Evolutionary conservation across 23 tunicate species (phyloP).

Genomic region (Phallusia fumigata): DNA sequence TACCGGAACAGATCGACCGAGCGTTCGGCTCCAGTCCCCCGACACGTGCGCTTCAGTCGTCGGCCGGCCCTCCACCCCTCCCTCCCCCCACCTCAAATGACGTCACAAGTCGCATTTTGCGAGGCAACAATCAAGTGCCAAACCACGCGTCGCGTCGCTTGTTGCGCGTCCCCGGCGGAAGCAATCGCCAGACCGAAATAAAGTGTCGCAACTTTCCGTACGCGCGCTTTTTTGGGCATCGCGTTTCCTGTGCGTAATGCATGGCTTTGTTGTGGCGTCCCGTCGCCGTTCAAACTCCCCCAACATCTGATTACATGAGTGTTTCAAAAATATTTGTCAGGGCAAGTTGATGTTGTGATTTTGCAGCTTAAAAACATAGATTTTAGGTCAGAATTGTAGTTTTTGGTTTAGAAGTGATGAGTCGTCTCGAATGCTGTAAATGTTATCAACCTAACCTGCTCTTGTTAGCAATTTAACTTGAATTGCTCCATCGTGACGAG

Average conservation of each 20-base stretch:
- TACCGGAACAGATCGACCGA: neutral
- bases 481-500: no score
- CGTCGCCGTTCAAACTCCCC: no score
- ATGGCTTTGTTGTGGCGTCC: no score
- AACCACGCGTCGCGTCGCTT: neutral
- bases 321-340: no score
- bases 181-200: neutral
- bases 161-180: constrained; percentile 4
- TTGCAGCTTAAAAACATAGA: no score
- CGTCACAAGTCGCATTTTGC: neutral
- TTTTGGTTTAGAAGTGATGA: no score
- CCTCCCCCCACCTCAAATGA: neutral
- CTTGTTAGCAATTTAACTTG: no score
- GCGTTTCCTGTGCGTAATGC: neutral
- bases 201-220: neutral
- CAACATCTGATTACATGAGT: no score
- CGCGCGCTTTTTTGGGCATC: neutral
- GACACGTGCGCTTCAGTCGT: neutral
- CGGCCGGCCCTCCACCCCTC: neutral
- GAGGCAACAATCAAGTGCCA: constrained; percentile 12
- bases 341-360: no score
- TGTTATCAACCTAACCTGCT: no score
- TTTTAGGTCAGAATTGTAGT: no score
- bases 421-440: no score
- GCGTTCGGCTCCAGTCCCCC: neutral